A percentile compares a stretch with the other conserved stretches of the same genome.
Conservation (phyloP, 2,113 vertebrate species). For the Ciconia boyciana region DNA sequence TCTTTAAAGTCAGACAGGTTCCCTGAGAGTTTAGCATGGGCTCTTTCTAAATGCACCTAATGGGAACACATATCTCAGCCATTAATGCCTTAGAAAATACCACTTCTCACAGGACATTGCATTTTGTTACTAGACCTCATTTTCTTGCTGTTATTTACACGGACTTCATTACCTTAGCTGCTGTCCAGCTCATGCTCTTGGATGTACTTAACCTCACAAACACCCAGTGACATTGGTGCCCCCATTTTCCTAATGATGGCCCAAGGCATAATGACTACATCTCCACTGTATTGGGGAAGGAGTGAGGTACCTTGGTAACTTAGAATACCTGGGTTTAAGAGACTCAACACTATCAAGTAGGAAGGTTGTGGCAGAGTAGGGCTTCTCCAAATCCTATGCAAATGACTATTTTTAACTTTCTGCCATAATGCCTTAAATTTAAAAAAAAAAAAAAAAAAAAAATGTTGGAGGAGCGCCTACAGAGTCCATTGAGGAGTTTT, state of each 20-base stretch:
- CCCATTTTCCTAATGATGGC: fast-evolving
- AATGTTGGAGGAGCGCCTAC: background rate
- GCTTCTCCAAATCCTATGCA: background rate
- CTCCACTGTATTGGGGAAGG: background rate
- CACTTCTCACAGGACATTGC: background rate
- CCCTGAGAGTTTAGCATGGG: background rate
- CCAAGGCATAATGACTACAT: background rate
- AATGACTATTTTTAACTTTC: background rate
- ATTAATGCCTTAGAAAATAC: background rate
- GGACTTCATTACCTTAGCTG: background rate
- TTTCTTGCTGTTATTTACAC: background rate
- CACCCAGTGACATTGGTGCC: background rate
- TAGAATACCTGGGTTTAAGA: background rate
- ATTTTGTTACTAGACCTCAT: background rate
- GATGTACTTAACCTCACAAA: too few species aligned
- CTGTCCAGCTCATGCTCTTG: background rate
- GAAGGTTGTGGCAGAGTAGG: background rate
- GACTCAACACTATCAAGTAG: background rate
- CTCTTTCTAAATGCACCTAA: background rate
- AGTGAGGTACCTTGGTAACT: background rate
- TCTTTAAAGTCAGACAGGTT: background rate
- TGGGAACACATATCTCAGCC: background rate
- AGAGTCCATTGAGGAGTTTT: background rate
- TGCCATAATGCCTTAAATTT: background rate
- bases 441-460: too few species aligned